Base-by-base conservation (phyloP, 2,113 vertebrate genomes). In the Hucho hucho region DNA sequence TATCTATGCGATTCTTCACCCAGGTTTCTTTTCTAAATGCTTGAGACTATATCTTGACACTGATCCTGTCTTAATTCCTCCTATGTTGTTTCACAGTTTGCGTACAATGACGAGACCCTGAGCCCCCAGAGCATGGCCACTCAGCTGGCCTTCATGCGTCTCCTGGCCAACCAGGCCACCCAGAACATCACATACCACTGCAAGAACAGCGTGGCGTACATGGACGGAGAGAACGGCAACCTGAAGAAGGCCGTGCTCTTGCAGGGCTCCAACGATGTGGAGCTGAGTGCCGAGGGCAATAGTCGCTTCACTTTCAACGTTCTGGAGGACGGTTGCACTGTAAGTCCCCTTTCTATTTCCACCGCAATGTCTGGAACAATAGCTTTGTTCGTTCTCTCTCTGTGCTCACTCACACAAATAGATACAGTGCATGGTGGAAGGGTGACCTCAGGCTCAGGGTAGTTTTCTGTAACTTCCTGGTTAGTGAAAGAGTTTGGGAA, bases 171-270 rank as follows among this genome's bases (percentile, higher is more conserved):
- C 93, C 93, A 95, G 24, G 98, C 97, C 22, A 96, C 95, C 86
- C 98, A 99, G 88, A 99, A 99, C 92, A 93, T 99, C 94, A 99
- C 98, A 85, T 99, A 99, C 92, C 97, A 99, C 90, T 99, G 98
- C 95, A 99, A 95, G 93, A 99, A 99, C 93, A 99, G 97, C 90
- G 88, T 98, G 76, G 98, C 97, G 65, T 99, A 98, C 93, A 95
- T 99, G 97, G 97, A 99, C 37, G 95, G 84, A 46, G 94, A 96
- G 86, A 96, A 93, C 1, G 97, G 97, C 83, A 95, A 89, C 90
- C 93, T 99, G 89, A 97, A 96, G 82, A 98, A 97, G 91, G 95
- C 98, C 67, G 81, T 99, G 77, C 84, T 98, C 69, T 93, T 99
- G 79, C 96, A 96, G 87, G 98, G 97, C 81, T 99, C 97, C 90